Evolutionary conservation across 2,888 invertebrate species (phyloP).

Genomic region (Sussaba pulchella): DNA sequence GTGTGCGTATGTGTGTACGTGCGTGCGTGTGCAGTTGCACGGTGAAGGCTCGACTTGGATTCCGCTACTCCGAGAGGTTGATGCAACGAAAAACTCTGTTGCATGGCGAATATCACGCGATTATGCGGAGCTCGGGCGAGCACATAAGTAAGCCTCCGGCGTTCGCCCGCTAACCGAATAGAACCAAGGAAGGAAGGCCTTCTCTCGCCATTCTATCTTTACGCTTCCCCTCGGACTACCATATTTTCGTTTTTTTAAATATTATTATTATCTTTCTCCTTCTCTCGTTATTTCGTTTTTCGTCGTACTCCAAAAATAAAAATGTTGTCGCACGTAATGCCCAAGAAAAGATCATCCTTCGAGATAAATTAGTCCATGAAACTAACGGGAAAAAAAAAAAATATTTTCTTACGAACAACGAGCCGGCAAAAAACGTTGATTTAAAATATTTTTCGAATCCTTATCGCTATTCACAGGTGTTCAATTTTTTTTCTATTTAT

Average conservation of each 20-base stretch:
- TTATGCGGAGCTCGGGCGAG: constrained; percentile 56
- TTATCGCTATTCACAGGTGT: too few relatives aligned
- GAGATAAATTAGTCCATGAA: too few relatives aligned
- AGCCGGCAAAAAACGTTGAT: too few relatives aligned
- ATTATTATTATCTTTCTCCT: too few relatives aligned
- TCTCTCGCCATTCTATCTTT: background rate
- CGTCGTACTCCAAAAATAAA: too few relatives aligned
- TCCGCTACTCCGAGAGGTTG: constrained; percentile 54
- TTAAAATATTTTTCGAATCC: too few relatives aligned
- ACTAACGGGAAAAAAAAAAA: too few relatives aligned
- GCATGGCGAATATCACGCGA: constrained; percentile 60
- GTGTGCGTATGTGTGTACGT: background rate
- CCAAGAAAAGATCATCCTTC: too few relatives aligned
- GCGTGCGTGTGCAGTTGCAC: background rate
- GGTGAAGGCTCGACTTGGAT: constrained; percentile 20
- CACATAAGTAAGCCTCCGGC: constrained; percentile 24
- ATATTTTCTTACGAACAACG: too few relatives aligned
- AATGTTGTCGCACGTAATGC: too few relatives aligned
- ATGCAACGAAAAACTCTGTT: constrained; percentile 67
- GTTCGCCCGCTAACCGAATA: constrained; percentile 9
- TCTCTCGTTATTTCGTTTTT: too few relatives aligned
- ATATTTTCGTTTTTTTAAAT: background rate
- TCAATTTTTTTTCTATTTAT: too few relatives aligned
- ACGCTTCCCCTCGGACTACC: background rate
- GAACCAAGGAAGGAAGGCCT: constrained; percentile 1